Percentiles rank a stretch among this genome's conserved stretches.
phyloP scores from a whole-genome alignment of 1,140 invertebrate genomes.

The Chrysopa pallens region DNA sequence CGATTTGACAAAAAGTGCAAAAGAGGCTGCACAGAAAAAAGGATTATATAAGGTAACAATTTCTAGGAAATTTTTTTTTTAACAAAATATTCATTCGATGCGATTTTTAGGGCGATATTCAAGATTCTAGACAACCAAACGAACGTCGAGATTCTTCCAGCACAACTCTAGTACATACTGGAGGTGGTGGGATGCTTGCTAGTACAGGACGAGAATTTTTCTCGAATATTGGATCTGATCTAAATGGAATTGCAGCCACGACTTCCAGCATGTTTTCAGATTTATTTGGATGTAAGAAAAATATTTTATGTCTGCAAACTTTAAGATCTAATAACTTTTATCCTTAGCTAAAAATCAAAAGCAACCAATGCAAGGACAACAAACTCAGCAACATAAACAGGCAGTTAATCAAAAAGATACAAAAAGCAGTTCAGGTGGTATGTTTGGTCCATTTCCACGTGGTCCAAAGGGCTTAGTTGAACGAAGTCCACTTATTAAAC shows the following conservation, averaged over 20 bases:
- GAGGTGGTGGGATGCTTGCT: slow-evolving; percentile 21
- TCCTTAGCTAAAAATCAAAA: too few relatives aligned
- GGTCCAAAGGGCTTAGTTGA: slow-evolving; percentile 73
- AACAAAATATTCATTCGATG: too few relatives aligned
- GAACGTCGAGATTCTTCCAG: slow-evolving; percentile 19
- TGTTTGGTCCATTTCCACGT: slow-evolving; percentile 60
- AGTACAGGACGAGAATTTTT: slow-evolving; percentile 65
- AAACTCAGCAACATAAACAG: slow-evolving; percentile 18
- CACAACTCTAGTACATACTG: slow-evolving; percentile 23
- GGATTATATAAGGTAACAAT: slow-evolving; percentile 66
- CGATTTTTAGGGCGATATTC: too few relatives aligned
- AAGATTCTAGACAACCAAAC: too few relatives aligned
- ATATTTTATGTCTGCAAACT: slow-evolving; percentile 23
- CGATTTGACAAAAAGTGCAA: slow-evolving; percentile 79
- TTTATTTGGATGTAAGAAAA: slow-evolving; percentile 51
- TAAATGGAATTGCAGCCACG: slow-evolving; percentile 77
- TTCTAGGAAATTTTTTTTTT: too few relatives aligned
- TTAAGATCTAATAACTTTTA: slow-evolving; percentile 6
- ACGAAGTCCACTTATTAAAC: slow-evolving; percentile 77
- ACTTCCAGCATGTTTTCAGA: slow-evolving; percentile 84
- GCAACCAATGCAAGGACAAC: slow-evolving; percentile 4
- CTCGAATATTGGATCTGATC: slow-evolving; percentile 71
- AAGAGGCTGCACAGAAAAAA: slow-evolving; percentile 71
- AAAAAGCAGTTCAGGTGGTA: slow-evolving; percentile 19
- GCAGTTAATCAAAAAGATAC: slow-evolving; percentile 33